Conservation (phyloP, 1,140 invertebrate genomes). For the Drosophila lacertosa region DNA sequence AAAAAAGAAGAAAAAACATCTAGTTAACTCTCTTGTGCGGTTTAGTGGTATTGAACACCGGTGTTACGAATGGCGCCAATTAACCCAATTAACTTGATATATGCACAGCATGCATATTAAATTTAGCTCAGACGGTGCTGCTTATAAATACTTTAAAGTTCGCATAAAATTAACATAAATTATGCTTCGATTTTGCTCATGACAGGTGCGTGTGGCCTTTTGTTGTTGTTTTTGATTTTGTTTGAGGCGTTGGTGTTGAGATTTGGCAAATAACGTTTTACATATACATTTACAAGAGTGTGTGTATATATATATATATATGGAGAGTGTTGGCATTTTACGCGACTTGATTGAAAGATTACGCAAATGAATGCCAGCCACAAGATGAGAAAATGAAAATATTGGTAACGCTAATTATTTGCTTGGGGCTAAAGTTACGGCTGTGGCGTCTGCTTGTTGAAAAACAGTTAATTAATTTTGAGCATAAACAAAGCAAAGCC, state of each 20-base stretch:
- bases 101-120: conserved; percentile 72
- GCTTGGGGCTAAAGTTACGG: background rate
- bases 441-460: background rate
- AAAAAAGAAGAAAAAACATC: conserved; percentile 46
- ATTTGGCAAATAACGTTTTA: conserved; percentile 45
- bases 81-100: conserved; percentile 79
- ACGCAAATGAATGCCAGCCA: conserved; percentile 63
- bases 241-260: conserved; percentile 18
- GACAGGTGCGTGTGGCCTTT: conserved; percentile 55
- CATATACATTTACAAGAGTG: conserved; percentile 13
- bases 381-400: conserved; percentile 28
- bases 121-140: conserved; percentile 42
- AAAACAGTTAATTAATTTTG: conserved; percentile 13
- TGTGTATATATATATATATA: conserved; percentile 34
- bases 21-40: conserved; percentile 14
- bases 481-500: background rate
- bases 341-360: conserved; percentile 66
- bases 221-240: conserved; percentile 35
- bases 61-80: conserved; percentile 51
- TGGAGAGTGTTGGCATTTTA: conserved; percentile 55
- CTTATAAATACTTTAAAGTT: conserved; percentile 43
- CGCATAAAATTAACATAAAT: conserved; percentile 74
- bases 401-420: conserved; percentile 6
- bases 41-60: conserved; percentile 12
- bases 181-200: conserved; percentile 69